Percentiles rank a stretch among this genome's conserved stretches.
Evolutionary conservation across 2,888 invertebrate species (phyloP).

Genomic region (Chloromyia formosa): DNA sequence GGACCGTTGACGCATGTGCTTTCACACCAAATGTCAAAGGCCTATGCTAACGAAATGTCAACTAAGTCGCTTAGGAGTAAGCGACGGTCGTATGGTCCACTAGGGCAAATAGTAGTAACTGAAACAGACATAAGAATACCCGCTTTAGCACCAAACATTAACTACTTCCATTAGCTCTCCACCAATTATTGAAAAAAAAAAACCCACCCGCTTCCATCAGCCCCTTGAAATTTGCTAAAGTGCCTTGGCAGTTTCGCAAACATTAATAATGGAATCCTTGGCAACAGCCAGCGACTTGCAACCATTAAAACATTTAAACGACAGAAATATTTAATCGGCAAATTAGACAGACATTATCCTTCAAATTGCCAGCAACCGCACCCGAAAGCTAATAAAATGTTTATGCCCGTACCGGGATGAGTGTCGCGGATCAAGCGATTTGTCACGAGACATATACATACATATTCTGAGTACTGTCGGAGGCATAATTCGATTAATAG

Average conservation of each 20-base stretch:
- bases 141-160: no score
- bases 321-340: slow-evolving; percentile 6
- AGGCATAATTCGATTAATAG: slow-evolving; percentile 42
- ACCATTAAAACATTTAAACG: not conserved
- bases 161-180: no score
- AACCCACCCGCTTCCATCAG: no score
- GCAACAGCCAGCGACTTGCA: not conserved
- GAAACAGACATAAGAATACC: no score
- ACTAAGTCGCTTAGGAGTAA: no score
- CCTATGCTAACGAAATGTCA: no score
- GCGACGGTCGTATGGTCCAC: no score
- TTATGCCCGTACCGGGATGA: slow-evolving; percentile 24
- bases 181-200: no score
- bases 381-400: slow-evolving; percentile 43
- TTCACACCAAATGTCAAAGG: no score
- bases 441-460: not conserved
- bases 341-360: not conserved
- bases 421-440: slow-evolving; percentile 23
- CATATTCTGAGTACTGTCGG: not conserved
- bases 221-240: no score
- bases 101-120: no score
- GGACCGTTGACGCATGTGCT: no score
- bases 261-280: not conserved
- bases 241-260: not conserved
- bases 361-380: slow-evolving; percentile 23